These are phyloP conservation scores for Embiotoca jacksoni DNA, from an alignment of 2,113 vertebrate genomes.

Conservation along the genomic window DNA sequence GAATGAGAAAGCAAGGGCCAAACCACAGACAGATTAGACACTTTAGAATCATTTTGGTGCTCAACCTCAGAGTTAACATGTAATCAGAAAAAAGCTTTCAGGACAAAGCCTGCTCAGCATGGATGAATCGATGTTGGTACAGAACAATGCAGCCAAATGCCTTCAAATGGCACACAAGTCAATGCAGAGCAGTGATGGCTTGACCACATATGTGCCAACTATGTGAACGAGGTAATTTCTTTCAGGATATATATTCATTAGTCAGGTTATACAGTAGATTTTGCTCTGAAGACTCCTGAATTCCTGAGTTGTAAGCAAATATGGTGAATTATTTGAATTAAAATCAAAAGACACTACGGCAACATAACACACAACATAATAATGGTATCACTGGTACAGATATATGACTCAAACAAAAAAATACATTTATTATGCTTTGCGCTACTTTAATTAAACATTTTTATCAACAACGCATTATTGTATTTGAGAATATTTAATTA, in stretches of 20 bases:
- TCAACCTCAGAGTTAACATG: background rate
- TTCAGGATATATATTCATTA: background rate
- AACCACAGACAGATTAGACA: constrained; percentile 5
- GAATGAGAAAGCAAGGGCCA: background rate
- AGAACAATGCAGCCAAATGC: background rate
- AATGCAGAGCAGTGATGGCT: too few relatives aligned
- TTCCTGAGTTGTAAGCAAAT: background rate
- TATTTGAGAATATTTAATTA: constrained; percentile 22
- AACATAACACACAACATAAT: background rate
- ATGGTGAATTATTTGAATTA: too few relatives aligned
- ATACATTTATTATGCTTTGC: constrained; percentile 6
- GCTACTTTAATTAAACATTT: constrained; percentile 15
- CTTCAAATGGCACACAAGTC: background rate
- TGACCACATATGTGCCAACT: background rate
- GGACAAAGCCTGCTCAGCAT: constrained; percentile 4
- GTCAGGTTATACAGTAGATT: background rate
- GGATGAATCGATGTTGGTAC: background rate
- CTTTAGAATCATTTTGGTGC: background rate
- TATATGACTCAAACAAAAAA: background rate
- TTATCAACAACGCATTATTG: constrained; percentile 1
- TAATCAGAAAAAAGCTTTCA: background rate
- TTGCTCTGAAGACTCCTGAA: background rate
- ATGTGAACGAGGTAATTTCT: background rate
- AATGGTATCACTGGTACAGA: background rate
- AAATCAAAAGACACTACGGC: background rate